Conservation (phyloP, 2,797 vertebrate species). For the Hoplostethus mediterraneus region DNA sequence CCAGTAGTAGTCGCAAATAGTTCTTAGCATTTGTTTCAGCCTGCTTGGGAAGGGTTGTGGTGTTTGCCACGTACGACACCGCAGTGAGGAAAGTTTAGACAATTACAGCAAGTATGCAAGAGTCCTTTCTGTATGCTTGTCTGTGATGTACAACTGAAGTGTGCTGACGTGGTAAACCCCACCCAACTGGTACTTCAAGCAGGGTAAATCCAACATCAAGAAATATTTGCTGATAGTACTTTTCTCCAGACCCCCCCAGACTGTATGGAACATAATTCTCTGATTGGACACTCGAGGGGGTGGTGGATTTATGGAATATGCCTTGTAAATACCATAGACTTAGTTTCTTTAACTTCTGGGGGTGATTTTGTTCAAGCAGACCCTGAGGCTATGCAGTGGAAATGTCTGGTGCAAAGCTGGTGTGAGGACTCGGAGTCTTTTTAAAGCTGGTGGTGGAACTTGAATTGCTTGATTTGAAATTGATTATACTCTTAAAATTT, state of each 20-base stretch:
- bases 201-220: neutral
- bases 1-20: slow-evolving; percentile 8
- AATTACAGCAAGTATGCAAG: slow-evolving; percentile 3
- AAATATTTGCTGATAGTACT: no score
- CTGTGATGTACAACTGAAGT: slow-evolving; percentile 10
- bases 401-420: neutral
- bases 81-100: slow-evolving; percentile 23
- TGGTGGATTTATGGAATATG: slow-evolving; percentile 19
- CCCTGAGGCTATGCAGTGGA: slow-evolving; percentile 50
- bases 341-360: slow-evolving; percentile 65
- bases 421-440: slow-evolving; percentile 24
- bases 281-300: neutral
- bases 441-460: neutral
- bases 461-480: slow-evolving; percentile 16
- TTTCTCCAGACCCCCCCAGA: neutral
- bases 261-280: slow-evolving; percentile 6
- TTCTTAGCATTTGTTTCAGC: slow-evolving; percentile 41
- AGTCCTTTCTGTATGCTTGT: slow-evolving; percentile 38
- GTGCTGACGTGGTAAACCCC: slow-evolving; percentile 17
- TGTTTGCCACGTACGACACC: slow-evolving; percentile 29
- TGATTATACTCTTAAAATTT: slow-evolving; percentile 35
- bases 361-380: slow-evolving; percentile 48
- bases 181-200: neutral
- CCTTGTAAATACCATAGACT: slow-evolving; percentile 72
- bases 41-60: slow-evolving; percentile 10